Conservation (phyloP, 2,888 invertebrate genomes). For the Therioaphis trifolii region DNA sequence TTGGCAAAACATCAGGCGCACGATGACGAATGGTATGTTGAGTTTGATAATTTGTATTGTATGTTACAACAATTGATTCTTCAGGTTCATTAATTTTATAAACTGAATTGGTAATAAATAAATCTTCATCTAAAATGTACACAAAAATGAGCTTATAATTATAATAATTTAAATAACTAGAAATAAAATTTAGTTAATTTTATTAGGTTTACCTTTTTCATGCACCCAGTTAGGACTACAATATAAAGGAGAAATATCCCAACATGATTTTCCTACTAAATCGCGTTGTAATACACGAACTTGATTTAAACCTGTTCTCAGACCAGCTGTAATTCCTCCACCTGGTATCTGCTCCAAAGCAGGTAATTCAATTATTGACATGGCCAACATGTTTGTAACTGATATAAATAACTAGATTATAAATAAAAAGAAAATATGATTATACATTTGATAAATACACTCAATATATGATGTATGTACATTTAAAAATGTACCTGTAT, state of each 20-base stretch:
- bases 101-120: neutral
- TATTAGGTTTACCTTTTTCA: neutral
- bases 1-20: conserved; percentile 82
- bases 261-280: conserved; percentile 92
- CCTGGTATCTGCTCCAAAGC: conserved; percentile 80
- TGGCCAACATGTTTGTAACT: conserved; percentile 70
- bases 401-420: conserved; percentile 58
- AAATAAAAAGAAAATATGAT: neutral
- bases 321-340: conserved; percentile 80
- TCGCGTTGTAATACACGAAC: conserved; percentile 89
- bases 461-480: neutral
- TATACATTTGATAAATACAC: neutral
- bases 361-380: conserved; percentile 90
- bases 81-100: conserved; percentile 42
- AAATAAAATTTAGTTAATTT: neutral
- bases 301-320: conserved; percentile 84
- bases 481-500: conserved; percentile 72
- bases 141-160: neutral
- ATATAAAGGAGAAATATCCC: conserved; percentile 94
- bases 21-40: conserved; percentile 79
- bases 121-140: conserved; percentile 12
- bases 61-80: conserved; percentile 58
- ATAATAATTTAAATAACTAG: neutral
- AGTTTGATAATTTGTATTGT: conserved; percentile 68
- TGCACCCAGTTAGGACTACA: conserved; percentile 74